phyloP scores from a whole-genome alignment of 2,113 vertebrate species.

The Centropristis striata region DNA sequence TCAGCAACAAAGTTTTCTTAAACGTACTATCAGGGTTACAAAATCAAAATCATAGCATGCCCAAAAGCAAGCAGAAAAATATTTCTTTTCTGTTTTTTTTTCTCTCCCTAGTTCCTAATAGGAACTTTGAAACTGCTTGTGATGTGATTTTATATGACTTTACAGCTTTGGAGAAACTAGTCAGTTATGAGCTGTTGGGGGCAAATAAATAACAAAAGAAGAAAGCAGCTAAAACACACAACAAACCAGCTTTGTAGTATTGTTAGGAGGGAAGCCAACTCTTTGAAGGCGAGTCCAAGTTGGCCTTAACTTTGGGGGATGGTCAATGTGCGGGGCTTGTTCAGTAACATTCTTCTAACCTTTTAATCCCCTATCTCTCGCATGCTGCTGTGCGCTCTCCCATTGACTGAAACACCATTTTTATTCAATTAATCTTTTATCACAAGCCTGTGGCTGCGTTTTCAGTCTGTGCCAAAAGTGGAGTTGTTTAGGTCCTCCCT shows the following conservation, averaged over 20 bases:
- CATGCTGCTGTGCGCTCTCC: constrained; percentile 53
- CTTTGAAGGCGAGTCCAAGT: constrained; percentile 75
- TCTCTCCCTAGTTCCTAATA: neutral
- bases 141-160: constrained; percentile 39
- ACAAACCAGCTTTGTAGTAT: constrained; percentile 44
- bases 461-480: constrained; percentile 66
- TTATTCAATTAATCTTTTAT: constrained; percentile 84
- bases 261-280: constrained; percentile 64
- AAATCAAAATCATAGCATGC: no score
- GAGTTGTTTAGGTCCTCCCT: constrained; percentile 69
- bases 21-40: neutral
- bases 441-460: constrained; percentile 71
- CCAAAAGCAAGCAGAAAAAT: neutral
- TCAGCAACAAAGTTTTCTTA: neutral
- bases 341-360: constrained; percentile 69
- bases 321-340: constrained; percentile 72
- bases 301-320: constrained; percentile 63
- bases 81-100: neutral
- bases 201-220: constrained; percentile 20
- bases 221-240: constrained; percentile 13
- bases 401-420: constrained; percentile 67
- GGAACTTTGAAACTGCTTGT: constrained; percentile 26
- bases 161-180: constrained; percentile 32
- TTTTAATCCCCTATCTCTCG: constrained; percentile 66
- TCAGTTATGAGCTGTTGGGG: constrained; percentile 5